A percentile compares a stretch with the other conserved stretches of the same genome.
phyloP scores from a whole-genome alignment of 2,113 vertebrate species.

The Atrichornis clamosus region DNA sequence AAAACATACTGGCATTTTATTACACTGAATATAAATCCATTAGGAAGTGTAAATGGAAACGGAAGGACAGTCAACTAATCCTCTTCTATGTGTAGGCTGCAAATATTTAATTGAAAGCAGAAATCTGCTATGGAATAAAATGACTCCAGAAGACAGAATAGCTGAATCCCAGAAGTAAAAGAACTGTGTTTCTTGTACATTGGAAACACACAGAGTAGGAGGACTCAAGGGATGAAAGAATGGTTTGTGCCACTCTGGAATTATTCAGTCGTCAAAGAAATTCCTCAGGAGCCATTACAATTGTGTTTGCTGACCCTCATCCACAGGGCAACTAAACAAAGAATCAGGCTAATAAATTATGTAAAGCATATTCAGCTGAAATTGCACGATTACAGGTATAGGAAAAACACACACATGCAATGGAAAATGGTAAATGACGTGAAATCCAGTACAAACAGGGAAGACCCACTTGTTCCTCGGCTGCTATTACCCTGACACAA shows the following conservation, averaged over 20 bases:
- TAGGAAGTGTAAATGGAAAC: not conserved
- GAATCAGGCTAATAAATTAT: not conserved
- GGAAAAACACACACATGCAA: not conserved
- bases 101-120: not conserved
- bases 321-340: slow-evolving; percentile 6
- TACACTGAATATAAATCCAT: not conserved
- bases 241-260: not conserved
- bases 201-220: not conserved
- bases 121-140: not conserved
- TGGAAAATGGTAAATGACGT: not conserved
- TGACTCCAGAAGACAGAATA: not conserved
- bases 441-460: not conserved
- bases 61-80: not conserved
- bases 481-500: not conserved
- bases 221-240: not conserved
- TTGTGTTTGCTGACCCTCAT: slow-evolving; percentile 14
- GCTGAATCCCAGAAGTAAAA: not conserved
- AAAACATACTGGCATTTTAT: not conserved
- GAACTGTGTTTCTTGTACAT: not conserved
- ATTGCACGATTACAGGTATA: not conserved
- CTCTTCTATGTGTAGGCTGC: not conserved
- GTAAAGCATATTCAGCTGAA: not conserved
- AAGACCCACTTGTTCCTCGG: not conserved
- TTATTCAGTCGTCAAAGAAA: not conserved
- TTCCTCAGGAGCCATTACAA: slow-evolving; percentile 3